A percentile compares a stretch with the other conserved stretches of the same genome.
phyloP scores from a whole-genome alignment of 2,797 vertebrate species.

The Gymnothorax reevesii region DNA sequence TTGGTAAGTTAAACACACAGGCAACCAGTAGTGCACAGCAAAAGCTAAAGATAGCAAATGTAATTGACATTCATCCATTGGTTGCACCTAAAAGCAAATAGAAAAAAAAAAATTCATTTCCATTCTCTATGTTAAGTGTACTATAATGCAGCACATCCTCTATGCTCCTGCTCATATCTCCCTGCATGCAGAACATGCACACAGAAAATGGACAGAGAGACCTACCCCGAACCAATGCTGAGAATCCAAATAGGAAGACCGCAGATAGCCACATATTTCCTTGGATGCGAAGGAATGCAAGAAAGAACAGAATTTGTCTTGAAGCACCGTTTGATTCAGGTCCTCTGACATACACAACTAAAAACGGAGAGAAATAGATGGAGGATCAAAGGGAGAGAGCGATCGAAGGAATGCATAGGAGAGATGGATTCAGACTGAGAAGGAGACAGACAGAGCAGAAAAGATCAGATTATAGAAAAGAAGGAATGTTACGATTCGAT shows the following conservation, averaged over 20 bases:
- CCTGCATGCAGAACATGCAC: slow-evolving; percentile 29
- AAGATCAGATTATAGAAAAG: slow-evolving; percentile 27
- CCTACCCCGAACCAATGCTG: slow-evolving; percentile 66
- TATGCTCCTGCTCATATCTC: background rate
- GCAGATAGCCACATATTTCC: slow-evolving; percentile 59
- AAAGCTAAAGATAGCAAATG: background rate
- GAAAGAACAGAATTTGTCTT: slow-evolving; percentile 25
- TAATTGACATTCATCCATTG: background rate
- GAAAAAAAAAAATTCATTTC: background rate
- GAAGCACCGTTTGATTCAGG: background rate
- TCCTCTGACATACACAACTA: slow-evolving; percentile 26
- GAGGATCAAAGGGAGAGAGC: background rate
- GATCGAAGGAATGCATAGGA: background rate
- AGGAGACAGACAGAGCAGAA: slow-evolving; percentile 3
- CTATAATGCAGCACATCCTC: background rate
- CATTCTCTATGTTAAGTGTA: background rate
- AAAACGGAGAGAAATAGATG: slow-evolving; percentile 15
- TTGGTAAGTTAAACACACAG: background rate
- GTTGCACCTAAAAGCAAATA: slow-evolving; percentile 34
- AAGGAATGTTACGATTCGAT: background rate
- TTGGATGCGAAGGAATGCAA: slow-evolving; percentile 43
- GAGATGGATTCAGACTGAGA: background rate
- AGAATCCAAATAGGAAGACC: slow-evolving; percentile 59
- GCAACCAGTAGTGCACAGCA: background rate
- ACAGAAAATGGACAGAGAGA: slow-evolving; percentile 51